These are phyloP conservation scores for Ancistrus triradiatus DNA, from an alignment of 2,113 vertebrate genomes.

Conservation along the genomic window DNA sequence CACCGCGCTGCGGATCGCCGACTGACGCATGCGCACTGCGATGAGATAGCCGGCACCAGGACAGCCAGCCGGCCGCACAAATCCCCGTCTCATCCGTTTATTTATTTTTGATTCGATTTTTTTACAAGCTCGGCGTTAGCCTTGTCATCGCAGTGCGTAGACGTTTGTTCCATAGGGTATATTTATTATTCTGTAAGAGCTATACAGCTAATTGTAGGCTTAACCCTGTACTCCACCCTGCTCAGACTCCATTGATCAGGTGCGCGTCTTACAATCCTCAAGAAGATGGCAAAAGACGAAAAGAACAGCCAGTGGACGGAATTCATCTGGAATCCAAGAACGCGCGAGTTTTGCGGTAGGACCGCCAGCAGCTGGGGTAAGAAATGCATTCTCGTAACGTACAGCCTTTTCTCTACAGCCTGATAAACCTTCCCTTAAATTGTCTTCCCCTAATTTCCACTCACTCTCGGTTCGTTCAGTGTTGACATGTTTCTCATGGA, in stretches of 20 bases:
- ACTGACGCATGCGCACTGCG: conserved; percentile 37
- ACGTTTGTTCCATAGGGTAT: too few relatives aligned
- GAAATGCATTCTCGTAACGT: conserved; percentile 27
- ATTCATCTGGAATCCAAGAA: conserved; percentile 85
- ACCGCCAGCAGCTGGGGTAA: conserved; percentile 89
- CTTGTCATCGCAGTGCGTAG: too few relatives aligned
- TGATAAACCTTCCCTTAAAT: too few relatives aligned
- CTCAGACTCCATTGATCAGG: neutral
- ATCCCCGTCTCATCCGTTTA: conserved; percentile 7
- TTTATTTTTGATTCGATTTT: conserved; percentile 14
- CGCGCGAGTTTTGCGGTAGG: conserved; percentile 84
- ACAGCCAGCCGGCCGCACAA: neutral
- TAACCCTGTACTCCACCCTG: neutral
- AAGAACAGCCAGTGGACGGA: conserved; percentile 79
- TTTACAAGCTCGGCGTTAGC: conserved; percentile 2
- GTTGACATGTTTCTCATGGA: too few relatives aligned
- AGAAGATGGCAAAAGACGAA: conserved; percentile 74
- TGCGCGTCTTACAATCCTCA: neutral
- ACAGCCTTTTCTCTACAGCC: too few relatives aligned
- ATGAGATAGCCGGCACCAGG: conserved; percentile 14
- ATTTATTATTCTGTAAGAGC: too few relatives aligned
- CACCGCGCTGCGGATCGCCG: conserved; percentile 65
- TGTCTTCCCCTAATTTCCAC: too few relatives aligned
- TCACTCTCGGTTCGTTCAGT: too few relatives aligned
- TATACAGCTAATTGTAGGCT: too few relatives aligned